A percentile compares a stretch with the other conserved stretches of the same genome.
Conservation (phyloP, 92 coral and sea anemone genomes). For the Montipora capitata region DNA sequence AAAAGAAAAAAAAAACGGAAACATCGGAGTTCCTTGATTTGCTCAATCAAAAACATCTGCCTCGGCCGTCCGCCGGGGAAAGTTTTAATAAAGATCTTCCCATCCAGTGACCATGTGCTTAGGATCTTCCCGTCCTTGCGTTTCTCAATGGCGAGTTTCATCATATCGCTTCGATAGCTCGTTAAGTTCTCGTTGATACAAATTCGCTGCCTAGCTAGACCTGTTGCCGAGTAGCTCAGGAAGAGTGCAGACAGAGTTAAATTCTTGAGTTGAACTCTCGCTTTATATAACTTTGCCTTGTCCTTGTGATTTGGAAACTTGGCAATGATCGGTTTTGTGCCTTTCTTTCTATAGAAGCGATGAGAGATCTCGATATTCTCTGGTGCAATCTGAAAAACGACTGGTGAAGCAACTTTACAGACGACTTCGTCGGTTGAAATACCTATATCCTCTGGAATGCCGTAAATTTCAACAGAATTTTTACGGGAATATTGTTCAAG, state of each 20-base stretch:
- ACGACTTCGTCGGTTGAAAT: not conserved
- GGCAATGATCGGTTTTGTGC: conserved; percentile 13
- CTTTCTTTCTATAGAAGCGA: not conserved
- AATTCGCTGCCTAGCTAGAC: not conserved
- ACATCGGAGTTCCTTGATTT: no score
- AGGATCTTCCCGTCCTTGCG: not conserved
- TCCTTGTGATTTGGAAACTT: conserved; percentile 16
- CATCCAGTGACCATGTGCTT: conserved; percentile 5
- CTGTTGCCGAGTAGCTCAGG: no score
- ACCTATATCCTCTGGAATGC: not conserved
- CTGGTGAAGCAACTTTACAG: no score
- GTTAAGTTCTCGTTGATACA: not conserved
- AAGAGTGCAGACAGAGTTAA: not conserved
- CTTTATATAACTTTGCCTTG: not conserved
- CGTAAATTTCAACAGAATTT: no score
- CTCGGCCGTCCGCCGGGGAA: conserved; percentile 1
- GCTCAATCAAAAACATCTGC: not conserved
- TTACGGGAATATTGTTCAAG: not conserved
- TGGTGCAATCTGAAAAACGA: no score
- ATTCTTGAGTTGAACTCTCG: conserved; percentile 3
- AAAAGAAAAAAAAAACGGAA: not conserved
- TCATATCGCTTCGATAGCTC: not conserved
- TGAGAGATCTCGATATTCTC: no score
- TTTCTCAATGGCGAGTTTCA: conserved; percentile 1
- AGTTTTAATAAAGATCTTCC: not conserved